Conservation (phyloP, 2,113 vertebrate genomes). For the Thinocorus orbignyianus region DNA sequence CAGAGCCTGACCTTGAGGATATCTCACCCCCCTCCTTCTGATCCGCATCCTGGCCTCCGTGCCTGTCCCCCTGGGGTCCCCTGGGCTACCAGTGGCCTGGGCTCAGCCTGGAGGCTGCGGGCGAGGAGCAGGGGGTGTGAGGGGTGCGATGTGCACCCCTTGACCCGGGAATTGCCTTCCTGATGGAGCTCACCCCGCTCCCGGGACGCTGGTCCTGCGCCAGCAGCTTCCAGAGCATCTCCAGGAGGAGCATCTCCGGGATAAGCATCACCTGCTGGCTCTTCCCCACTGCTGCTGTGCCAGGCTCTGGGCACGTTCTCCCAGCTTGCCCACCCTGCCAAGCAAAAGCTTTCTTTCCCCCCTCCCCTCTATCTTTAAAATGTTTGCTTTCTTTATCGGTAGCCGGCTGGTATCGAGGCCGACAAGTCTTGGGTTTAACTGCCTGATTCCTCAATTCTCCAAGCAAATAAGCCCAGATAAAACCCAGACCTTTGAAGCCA, state of each 20-base stretch:
- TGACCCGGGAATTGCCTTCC: accelerated
- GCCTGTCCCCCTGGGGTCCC: accelerated
- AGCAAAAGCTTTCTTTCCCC: background rate
- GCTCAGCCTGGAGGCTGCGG: accelerated
- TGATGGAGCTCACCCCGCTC: accelerated
- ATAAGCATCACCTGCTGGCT: accelerated
- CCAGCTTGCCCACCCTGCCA: accelerated
- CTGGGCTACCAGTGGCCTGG: background rate
- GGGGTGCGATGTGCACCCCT: accelerated
- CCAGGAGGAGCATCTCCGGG: accelerated
- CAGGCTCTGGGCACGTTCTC: accelerated
- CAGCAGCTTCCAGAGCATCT: background rate
- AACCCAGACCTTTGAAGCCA: conserved; percentile 28
- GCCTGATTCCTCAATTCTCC: background rate
- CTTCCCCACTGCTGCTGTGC: background rate
- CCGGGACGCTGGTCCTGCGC: background rate
- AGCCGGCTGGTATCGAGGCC: background rate
- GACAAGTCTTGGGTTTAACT: background rate
- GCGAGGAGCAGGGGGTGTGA: background rate
- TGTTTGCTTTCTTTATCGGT: background rate
- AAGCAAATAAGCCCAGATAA: conserved; percentile 34
- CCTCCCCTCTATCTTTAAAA: background rate
- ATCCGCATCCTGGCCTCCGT: background rate
- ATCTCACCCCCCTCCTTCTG: background rate
- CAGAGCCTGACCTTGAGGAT: background rate